A percentile compares a stretch with the other conserved stretches of the same genome.
These are phyloP conservation scores for Hydrochoerus hydrochaeris DNA, from an alignment of 2,113 vertebrate species.

Conservation along the genomic window DNA sequence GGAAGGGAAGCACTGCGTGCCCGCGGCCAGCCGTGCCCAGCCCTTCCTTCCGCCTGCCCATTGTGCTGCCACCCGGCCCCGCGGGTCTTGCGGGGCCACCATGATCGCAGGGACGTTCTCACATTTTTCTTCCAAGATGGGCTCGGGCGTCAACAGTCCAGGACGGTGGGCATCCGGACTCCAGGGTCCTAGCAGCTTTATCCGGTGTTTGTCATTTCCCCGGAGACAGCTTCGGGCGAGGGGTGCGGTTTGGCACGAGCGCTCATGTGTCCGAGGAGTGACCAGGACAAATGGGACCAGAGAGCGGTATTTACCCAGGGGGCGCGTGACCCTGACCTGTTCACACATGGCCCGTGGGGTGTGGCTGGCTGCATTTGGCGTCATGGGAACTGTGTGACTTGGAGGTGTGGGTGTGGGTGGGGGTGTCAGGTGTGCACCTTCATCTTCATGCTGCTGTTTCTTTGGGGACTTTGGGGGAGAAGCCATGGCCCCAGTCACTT, in stretches of 20 bases:
- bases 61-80: constrained; percentile 82
- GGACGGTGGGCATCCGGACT: constrained; percentile 66
- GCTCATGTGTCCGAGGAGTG: neutral
- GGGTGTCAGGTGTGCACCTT: neutral
- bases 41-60: constrained; percentile 82
- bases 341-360: neutral
- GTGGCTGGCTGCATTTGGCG: neutral
- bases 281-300: neutral
- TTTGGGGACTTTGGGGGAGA: neutral
- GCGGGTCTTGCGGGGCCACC: constrained; percentile 66
- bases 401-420: neutral
- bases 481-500: neutral
- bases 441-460: neutral
- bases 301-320: neutral
- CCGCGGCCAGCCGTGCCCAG: constrained; percentile 54
- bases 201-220: constrained; percentile 74
- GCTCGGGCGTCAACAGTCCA: constrained; percentile 64
- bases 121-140: constrained; percentile 74
- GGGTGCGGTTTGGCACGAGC: constrained; percentile 7
- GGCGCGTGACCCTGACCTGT: neutral
- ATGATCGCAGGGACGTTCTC: constrained; percentile 71
- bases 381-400: constrained; percentile 50
- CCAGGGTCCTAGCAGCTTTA: neutral
- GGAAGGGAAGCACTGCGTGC: neutral
- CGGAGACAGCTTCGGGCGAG: constrained; percentile 42